Base-by-base conservation (phyloP, 2,797 vertebrate genomes). In the Gadopsis bispinosus region DNA sequence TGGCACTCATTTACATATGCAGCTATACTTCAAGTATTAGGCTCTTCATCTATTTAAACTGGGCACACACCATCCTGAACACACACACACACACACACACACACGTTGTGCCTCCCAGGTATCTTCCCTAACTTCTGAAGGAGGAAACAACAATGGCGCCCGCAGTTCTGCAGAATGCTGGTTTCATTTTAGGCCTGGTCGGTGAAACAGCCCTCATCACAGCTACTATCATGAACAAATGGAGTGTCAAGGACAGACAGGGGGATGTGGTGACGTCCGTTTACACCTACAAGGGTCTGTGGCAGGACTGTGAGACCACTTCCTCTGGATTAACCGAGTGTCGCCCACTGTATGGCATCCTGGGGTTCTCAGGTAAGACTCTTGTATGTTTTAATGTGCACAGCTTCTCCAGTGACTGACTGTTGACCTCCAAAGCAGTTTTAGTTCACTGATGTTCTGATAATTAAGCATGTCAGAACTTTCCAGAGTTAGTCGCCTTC, bases 261-360 rank as follows among this genome's bases (percentile, higher is more conserved):
- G 96, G 94, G 75, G 95, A 97, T 0, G 94, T 95, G 0, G 95
- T 97, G 77, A 97, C 97, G 0, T 92, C 97, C 0, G 89, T 96
- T 56, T 97, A 96, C 94, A 96, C 95, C 43, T 98, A 97, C 80
- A 96, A 96, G 87, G 97, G 97, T 41, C 95, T 98, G 75, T 98
- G 97, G 97, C 94, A 92, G 89, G 96, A 97, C 92, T 98, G 97
- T 5, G 94, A 97, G 84, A 91, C 93, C 31, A 88, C 95, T 56
- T 95, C 95, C 66, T 95, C 97, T 0, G 97, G 97, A 50, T 91
- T 97, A 63, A 96, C 96, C 0, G 97, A 99, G 80, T 98, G 97
- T 48, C 94, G 96, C 20, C 95, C 97, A 0, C 96, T 97, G 81
- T 96, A 95, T 81, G 96, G 97, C 85, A 94, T 97, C 81, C 94